Conservation (phyloP, 1,140 invertebrate species). For the Chironomus tepperi region DNA sequence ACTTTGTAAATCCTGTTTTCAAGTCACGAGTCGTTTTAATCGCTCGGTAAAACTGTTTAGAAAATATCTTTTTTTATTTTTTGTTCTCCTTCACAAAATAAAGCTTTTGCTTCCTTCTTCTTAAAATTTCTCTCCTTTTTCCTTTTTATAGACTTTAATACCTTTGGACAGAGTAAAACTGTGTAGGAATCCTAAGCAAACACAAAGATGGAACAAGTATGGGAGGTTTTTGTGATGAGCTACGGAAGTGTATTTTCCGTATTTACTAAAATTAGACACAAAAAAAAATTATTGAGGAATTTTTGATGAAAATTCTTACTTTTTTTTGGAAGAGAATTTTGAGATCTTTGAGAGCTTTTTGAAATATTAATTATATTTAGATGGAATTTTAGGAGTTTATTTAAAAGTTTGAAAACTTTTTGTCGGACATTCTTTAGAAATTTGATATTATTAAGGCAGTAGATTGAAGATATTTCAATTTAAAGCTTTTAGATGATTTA, state of each 20-base stretch:
- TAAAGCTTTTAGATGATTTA: no score
- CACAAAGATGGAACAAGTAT: not conserved
- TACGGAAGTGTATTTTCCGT: not conserved
- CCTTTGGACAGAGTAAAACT: not conserved
- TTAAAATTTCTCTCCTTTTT: not conserved
- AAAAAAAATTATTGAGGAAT: not conserved
- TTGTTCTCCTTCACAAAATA: not conserved
- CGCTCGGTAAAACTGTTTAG: slow-evolving; percentile 11
- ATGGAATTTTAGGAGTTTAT: no score
- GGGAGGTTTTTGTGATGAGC: no score
- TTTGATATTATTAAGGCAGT: no score
- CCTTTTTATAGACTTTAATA: not conserved
- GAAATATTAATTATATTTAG: no score
- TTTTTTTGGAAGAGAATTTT: no score
- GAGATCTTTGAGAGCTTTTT: no score
- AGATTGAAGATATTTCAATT: no score
- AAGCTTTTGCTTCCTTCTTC: not conserved
- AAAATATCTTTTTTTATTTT: not conserved
- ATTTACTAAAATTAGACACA: not conserved
- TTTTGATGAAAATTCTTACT: no score
- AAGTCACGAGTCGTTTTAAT: slow-evolving; percentile 6
- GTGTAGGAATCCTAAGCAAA: not conserved
- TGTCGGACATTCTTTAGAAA: no score
- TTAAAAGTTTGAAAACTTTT: no score
- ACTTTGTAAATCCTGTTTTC: not conserved